Conservation (phyloP, 2,113 vertebrate genomes). For the Tricholaema leucomelas region DNA sequence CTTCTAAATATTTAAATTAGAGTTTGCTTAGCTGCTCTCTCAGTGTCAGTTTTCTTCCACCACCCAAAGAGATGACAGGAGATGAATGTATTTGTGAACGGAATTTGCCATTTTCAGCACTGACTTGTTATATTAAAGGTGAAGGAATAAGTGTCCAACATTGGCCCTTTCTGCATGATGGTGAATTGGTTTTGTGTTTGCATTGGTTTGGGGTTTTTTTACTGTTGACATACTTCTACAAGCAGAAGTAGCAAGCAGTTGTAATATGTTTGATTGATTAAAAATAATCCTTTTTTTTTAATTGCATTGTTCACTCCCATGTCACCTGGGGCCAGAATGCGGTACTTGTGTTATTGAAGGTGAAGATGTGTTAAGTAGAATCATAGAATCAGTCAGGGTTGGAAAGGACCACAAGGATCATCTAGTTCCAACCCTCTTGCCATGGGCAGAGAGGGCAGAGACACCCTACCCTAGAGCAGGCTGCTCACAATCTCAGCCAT, state of each 20-base stretch:
- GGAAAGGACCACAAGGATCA: no score
- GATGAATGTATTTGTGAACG: background rate
- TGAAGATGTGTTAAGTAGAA: background rate
- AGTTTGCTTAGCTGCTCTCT: background rate
- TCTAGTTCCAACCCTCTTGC: no score
- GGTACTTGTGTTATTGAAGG: background rate
- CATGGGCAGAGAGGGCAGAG: no score
- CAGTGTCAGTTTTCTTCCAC: background rate
- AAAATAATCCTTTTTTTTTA: background rate
- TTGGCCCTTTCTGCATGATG: background rate
- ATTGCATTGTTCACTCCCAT: background rate
- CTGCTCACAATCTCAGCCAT: no score
- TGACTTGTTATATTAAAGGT: background rate
- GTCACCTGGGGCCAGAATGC: background rate
- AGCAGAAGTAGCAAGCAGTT: background rate
- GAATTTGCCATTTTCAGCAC: background rate
- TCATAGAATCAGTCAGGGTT: no score
- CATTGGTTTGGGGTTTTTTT: background rate
- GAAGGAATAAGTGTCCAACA: background rate
- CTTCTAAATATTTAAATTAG: constrained; percentile 16
- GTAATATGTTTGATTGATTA: background rate
- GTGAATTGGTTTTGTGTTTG: no score
- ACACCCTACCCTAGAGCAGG: no score
- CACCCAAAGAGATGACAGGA: background rate
- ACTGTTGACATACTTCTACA: background rate